Evolutionary conservation across 1,140 invertebrate species (phyloP), one percentile per base, ranked within the genome.

Genomic region (Gryllus bimaculatus): DNA sequence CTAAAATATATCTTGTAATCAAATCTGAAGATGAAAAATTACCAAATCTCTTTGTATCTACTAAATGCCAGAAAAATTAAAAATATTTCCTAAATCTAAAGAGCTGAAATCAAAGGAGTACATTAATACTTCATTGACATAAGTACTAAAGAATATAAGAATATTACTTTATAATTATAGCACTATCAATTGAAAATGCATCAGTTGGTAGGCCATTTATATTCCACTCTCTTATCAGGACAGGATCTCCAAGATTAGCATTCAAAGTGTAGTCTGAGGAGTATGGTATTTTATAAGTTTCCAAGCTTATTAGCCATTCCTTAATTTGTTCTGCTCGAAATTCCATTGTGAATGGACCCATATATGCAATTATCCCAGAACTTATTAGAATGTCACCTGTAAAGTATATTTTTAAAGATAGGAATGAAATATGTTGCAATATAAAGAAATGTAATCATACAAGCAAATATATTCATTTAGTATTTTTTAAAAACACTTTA

Each of bases 131-230:
- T 66, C 48, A 73, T 7, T 49, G 18, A 26, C 8, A 13, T 18
- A 73, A 21, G 18, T 78, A 13, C 26, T 73, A 73, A 81, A 76
- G 78, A 82, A 0, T 12, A 75, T 26, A 12, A 26, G 13, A 76
- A 10, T 20, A 85, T 86, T 85, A 93, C 92, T 89, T 91, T 77
- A 95, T 92, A 83, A 98, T 97, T 81, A 98, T 96, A 77, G 92
- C 96, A 85, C 97, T 98, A 82, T 98, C 96, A 77, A 96, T 89
- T 21, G 95, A 97, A 85, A 97, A 98, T 39, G 90, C 89, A 84
- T 98, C 96, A 26, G 90, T 92, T 0, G 96, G 96, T 74, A 98
- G 84, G 0, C 96, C 96, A 81, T 91, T 91, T 77, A 98, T 96
- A 82, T 95, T 97, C 96, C 96, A 98, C 75, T 93, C 90, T 83